Evolutionary conservation across 2,113 vertebrate species (phyloP).

Genomic region (Lycocorax pyrrhopterus): DNA sequence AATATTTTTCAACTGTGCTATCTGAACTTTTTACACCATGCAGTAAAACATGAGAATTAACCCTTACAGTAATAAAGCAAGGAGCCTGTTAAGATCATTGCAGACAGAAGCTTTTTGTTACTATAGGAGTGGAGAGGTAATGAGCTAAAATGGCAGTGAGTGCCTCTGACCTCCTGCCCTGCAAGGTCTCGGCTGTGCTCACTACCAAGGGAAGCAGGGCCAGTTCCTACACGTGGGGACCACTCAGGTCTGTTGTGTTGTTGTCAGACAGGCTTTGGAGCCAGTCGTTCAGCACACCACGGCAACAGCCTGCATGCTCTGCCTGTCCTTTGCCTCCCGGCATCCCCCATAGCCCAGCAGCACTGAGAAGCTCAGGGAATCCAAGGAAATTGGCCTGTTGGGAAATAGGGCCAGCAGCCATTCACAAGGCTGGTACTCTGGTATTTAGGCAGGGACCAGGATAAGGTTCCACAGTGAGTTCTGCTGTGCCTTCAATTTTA

Average conservation of each 20-base stretch:
- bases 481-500: background rate
- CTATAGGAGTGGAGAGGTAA: background rate
- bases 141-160: background rate
- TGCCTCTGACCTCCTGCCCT: background rate
- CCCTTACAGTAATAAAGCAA: background rate
- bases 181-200: background rate
- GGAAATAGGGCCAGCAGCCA: background rate
- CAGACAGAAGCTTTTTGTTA: background rate
- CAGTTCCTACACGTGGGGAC: background rate
- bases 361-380: background rate
- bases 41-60: background rate
- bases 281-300: fast-evolving
- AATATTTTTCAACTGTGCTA: background rate
- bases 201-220: background rate
- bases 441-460: background rate
- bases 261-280: background rate
- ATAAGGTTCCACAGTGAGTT: background rate
- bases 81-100: background rate
- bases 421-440: background rate
- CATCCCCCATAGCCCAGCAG: fast-evolving
- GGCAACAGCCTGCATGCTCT: background rate
- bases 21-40: background rate
- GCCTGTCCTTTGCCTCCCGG: background rate
- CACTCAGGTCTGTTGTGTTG: background rate
- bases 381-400: background rate